Conservation (phyloP, 2,113 vertebrate genomes). For the Sinocyclocheilus anophthalmus region DNA sequence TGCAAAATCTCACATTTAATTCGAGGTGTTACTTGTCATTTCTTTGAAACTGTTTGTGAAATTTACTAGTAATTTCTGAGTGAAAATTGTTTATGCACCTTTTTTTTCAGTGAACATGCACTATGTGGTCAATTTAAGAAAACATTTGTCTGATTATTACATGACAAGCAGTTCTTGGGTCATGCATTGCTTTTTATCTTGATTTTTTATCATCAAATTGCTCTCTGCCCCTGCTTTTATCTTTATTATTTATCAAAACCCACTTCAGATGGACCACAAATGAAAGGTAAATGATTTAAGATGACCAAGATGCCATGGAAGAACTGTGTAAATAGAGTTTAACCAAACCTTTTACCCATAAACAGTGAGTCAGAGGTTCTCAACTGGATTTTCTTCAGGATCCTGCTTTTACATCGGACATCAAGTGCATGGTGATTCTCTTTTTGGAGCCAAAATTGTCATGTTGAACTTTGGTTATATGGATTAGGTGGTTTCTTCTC, state of each 20-base stretch:
- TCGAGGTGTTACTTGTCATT: no score
- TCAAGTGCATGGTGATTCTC: neutral
- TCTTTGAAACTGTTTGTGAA: no score
- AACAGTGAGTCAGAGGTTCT: neutral
- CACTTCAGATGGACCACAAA: neutral
- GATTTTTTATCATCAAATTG: neutral
- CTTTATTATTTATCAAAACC: constrained; percentile 15
- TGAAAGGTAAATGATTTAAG: constrained; percentile 10
- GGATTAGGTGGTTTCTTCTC: neutral
- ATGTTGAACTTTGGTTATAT: neutral
- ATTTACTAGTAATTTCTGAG: no score
- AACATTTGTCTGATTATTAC: neutral
- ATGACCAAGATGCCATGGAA: neutral
- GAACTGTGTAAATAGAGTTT: neutral
- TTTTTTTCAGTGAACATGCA: no score
- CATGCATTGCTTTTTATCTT: neutral
- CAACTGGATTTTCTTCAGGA: neutral
- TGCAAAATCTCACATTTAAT: no score
- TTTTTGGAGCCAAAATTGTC: neutral
- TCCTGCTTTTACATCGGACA: no score
- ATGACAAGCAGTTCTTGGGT: neutral
- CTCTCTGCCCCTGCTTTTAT: neutral
- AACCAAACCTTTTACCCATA: neutral
- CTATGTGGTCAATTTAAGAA: neutral
- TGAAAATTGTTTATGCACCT: no score